phyloP scores from a whole-genome alignment of 2,113 vertebrate species.

The Chlamydotis undulata region DNA sequence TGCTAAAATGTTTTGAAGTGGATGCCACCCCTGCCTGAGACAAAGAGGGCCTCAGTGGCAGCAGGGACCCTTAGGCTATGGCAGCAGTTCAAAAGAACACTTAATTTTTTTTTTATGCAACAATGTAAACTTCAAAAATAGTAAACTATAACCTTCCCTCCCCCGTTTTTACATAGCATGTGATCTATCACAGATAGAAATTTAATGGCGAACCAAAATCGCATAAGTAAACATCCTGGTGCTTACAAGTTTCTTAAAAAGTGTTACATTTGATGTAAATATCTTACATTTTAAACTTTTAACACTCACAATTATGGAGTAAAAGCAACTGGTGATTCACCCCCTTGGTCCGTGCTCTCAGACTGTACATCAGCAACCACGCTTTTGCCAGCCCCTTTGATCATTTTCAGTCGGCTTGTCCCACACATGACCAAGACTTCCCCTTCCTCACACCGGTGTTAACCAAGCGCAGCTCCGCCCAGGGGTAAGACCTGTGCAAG shows the following conservation, averaged over 20 bases:
- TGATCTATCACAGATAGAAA: conserved; percentile 85
- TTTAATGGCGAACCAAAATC: conserved; percentile 78
- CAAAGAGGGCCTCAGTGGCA: conserved; percentile 68
- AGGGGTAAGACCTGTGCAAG: conserved; percentile 42
- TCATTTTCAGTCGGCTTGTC: conserved; percentile 37
- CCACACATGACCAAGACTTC: conserved; percentile 2
- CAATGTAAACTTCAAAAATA: conserved; percentile 87
- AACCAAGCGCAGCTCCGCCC: conserved; percentile 10
- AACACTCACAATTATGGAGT: conserved; percentile 70
- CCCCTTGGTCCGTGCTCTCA: conserved; percentile 33
- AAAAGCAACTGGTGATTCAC: conserved; percentile 69
- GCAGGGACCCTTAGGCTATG: conserved; percentile 73
- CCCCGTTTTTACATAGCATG: conserved; percentile 70
- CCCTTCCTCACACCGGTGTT: neutral
- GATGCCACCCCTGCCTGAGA: conserved; percentile 68
- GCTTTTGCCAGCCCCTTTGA: conserved; percentile 29
- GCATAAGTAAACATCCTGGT: conserved; percentile 77
- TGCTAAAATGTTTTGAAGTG: conserved; percentile 78
- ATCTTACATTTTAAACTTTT: conserved; percentile 64
- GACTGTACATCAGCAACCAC: conserved; percentile 6
- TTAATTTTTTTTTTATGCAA: conserved; percentile 73
- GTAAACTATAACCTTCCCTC: conserved; percentile 77
- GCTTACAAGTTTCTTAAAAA: conserved; percentile 81
- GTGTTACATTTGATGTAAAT: conserved; percentile 73
- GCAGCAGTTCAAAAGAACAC: conserved; percentile 77